Base-by-base conservation (phyloP, 2,888 invertebrate species). In the Tethea ocularis region DNA sequence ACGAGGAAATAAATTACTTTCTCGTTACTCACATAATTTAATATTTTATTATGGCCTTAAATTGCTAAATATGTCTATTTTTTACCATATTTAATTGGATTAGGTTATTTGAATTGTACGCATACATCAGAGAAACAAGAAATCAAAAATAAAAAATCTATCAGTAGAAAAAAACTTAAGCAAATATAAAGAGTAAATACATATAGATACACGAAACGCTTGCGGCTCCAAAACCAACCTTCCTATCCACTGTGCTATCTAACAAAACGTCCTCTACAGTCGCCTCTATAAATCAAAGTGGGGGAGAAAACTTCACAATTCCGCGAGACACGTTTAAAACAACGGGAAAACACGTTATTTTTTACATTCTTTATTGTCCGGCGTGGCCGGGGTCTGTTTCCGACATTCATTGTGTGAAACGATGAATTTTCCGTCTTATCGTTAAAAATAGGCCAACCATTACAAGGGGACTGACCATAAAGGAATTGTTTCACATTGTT, bases 351-450 rank as follows among this genome's bases (percentile, higher is more conserved):
- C 61, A 67, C 59, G 68, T 29, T 53, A 53, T 74, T 74, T 70
- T 74, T 71, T 64, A 56, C 63, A 57, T n/a, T 65, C 67, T 67
- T 71, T 71, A 66, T 71, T 56, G 53, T 61, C 52, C 59, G 57
- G 29, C 55, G 57, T 38, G 63, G 72, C 61, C 66, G 61, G 66
- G 66, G 58, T 61, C 68, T 69, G 69, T 59, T 60, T 62, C 51
- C 60, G 72, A 69, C 72, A 57, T 68, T 72, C 72, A 75, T 77
- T 80, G 70, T 77, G 65, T 53, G 58, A 52, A 60, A 17, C 53
- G 58, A 59, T 62, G 64, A 68, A 68, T 62, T 61, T 62, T 69
- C 11, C 13, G 29, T 17, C 60, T 65, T 64, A 63, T 66, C 62
- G 59, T 66, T 38, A 57, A 53, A 46, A 60, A 63, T 29, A 53